Evolutionary conservation across 2,888 invertebrate species (phyloP), one percentile per base, ranked within the genome.

Genomic region (Lycophotia porphyrea): DNA sequence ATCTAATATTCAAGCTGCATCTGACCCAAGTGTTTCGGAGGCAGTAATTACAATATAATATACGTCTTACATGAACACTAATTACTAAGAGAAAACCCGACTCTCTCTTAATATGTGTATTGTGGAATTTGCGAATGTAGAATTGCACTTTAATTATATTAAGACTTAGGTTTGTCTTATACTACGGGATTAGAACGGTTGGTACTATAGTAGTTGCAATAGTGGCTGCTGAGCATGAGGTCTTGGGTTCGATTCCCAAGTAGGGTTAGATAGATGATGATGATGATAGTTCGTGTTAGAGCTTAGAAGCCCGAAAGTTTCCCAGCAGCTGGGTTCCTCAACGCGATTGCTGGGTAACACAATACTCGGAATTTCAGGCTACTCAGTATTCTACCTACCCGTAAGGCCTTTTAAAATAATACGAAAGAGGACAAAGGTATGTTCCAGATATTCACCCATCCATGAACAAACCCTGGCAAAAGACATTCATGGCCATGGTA

Each of bases 131-230:
- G 42, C 36, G 11, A 15, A 67, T 61, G 36, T 15, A 31, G 42
- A 44, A 55, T 65, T 78, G 24, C 34, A 78, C 42, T 66, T 18
- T 21, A 42, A 82, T 81, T 66, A 55, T 58, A 58, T 76, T 71
- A 44, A 42, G 27, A 21, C 24, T 34, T 47, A 80, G 42, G 42
- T 27, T 75, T 31, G 11, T 3, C 9, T 47, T n/a, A 69, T 9
- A 39, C 31, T 74, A 52, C 11, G 44, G 24, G n/a, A n/a, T n/a
- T n/a, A n/a, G n/a, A n/a, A n/a, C n/a, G n/a, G n/a, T n/a, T n/a
- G n/a, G n/a, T n/a, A n/a, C n/a, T n/a, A n/a, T n/a, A n/a, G n/a
- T n/a, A n/a, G n/a, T n/a, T n/a, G n/a, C n/a, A n/a, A n/a, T n/a
- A n/a, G n/a, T n/a, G n/a, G n/a, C n/a, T n/a, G n/a, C n/a, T n/a